Evolutionary conservation across 2,797 vertebrate genomes (phyloP).

Genomic region (Rhadinocentrus ornatus): DNA sequence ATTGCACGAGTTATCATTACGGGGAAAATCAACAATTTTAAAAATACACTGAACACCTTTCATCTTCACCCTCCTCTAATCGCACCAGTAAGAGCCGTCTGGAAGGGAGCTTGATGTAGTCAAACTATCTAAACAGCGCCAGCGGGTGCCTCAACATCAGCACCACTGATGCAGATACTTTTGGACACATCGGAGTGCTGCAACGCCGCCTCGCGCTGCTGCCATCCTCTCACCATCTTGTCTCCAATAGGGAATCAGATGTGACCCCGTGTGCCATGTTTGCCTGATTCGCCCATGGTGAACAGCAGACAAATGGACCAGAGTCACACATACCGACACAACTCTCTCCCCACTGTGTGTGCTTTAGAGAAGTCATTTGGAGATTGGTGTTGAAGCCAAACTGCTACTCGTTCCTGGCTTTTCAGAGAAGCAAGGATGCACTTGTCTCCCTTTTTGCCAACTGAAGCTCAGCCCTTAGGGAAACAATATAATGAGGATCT

Average conservation of each 20-base stretch:
- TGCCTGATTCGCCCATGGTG: conserved; percentile 75
- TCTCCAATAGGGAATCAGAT: conserved; percentile 77
- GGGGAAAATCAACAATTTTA: conserved; percentile 87
- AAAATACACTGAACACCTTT: conserved; percentile 87
- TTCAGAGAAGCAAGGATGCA: conserved; percentile 54
- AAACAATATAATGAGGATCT: conserved; percentile 83
- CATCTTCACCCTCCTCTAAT: conserved; percentile 83
- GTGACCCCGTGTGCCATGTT: conserved; percentile 74
- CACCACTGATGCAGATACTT: conserved; percentile 79
- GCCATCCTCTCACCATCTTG: conserved; percentile 73
- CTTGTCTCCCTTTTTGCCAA: conserved; percentile 60
- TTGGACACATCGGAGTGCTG: conserved; percentile 75
- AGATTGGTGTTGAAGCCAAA: conserved; percentile 68
- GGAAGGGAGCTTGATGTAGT: conserved; percentile 82
- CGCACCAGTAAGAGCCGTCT: conserved; percentile 82
- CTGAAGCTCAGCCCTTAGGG: conserved; percentile 77
- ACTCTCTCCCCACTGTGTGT: conserved; percentile 41
- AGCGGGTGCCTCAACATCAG: conserved; percentile 80
- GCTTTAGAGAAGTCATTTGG: conserved; percentile 61
- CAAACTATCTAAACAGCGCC: conserved; percentile 86
- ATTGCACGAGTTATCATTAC: conserved; percentile 86
- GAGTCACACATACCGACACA: conserved; percentile 60
- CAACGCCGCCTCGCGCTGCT: conserved; percentile 69
- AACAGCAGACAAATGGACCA: conserved; percentile 73
- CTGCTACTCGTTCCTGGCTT: conserved; percentile 60